Evolutionary conservation across 2,113 vertebrate genomes (phyloP).

Genomic region (Laterallus jamaicensis): DNA sequence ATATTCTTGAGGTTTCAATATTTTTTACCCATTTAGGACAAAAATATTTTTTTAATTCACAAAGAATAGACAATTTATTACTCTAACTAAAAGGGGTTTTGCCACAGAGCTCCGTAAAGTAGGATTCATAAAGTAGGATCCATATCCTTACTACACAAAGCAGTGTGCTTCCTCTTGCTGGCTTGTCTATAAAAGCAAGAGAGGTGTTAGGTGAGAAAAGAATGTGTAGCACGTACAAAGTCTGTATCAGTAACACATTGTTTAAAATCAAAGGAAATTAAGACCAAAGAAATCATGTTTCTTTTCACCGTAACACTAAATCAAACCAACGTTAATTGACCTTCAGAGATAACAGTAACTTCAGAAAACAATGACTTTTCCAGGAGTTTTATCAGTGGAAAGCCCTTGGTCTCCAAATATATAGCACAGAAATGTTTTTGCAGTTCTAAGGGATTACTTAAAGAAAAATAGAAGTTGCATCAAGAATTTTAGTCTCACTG

Average conservation of each 20-base stretch:
- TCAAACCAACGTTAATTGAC: neutral
- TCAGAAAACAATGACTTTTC: neutral
- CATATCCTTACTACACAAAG: neutral
- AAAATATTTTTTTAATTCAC: neutral
- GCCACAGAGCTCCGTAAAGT: neutral
- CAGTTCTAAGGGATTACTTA: slow-evolving; percentile 16
- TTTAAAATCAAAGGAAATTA: neutral
- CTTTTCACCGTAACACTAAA: neutral
- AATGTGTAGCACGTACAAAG: accelerated
- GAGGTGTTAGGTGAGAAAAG: neutral
- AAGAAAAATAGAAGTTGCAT: neutral
- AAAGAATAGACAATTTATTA: neutral
- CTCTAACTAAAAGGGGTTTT: neutral
- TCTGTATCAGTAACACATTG: neutral
- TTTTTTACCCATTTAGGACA: neutral
- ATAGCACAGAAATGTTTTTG: neutral
- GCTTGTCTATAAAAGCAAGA: neutral
- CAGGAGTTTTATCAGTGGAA: neutral
- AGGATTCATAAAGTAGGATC: neutral
- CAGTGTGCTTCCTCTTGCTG: neutral
- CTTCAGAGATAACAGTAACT: neutral
- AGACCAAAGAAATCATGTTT: neutral
- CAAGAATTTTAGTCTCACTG: slow-evolving; percentile 27
- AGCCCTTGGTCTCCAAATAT: neutral
- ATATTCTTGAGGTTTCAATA: neutral